A percentile compares a stretch with the other conserved stretches of the same genome.
phyloP scores from a whole-genome alignment of 30 jellyfish, hydroid and myxozoan genomes.

The Aurelia aurita region DNA sequence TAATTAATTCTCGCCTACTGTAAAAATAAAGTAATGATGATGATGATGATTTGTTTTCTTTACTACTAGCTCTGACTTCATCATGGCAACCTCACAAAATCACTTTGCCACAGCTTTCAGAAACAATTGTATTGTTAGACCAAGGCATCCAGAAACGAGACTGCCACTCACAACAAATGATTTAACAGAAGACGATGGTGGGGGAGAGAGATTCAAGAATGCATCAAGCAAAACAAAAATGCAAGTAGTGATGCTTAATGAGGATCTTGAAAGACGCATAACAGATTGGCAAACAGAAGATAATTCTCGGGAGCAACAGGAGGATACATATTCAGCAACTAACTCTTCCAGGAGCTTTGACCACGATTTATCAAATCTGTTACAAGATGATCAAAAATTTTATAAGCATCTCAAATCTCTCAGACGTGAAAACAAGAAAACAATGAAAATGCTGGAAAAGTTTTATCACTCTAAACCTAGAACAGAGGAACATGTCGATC shows the following conservation, averaged over 20 bases:
- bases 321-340: not conserved
- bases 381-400: slow-evolving; percentile 83
- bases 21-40: too few species aligned
- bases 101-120: slow-evolving; percentile 67
- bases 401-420: slow-evolving; percentile 78
- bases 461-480: slow-evolving; percentile 44
- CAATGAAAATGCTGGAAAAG: slow-evolving; percentile 78
- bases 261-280: slow-evolving; percentile 2
- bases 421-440: slow-evolving; percentile 83
- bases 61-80: too few species aligned
- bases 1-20: too few species aligned
- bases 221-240: too few species aligned
- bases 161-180: slow-evolving; percentile 78
- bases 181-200: not conserved
- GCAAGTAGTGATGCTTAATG: not conserved
- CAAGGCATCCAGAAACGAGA: slow-evolving; percentile 81
- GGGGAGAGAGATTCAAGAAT: too few species aligned
- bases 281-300: not conserved
- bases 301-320: not conserved
- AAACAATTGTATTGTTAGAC: slow-evolving; percentile 74
- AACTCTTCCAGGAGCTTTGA: slow-evolving; percentile 2
- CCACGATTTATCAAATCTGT: slow-evolving; percentile 55
- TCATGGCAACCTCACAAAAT: too few species aligned
- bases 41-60: too few species aligned
- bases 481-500: not conserved